Conservation (phyloP, 2,113 vertebrate genomes). For the Elephantulus edwardii region DNA sequence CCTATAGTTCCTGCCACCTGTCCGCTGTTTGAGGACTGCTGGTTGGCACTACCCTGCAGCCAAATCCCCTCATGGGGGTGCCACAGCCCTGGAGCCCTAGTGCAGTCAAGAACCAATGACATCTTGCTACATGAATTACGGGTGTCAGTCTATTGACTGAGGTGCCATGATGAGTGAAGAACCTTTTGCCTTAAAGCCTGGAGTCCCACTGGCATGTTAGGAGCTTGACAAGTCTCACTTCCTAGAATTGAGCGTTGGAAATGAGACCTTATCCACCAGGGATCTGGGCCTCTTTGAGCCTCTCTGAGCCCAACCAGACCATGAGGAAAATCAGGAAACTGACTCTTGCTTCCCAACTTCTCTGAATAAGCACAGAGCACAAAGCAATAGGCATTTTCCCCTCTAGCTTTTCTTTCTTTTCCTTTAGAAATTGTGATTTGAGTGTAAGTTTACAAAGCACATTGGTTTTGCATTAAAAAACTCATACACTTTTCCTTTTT, state of each 20-base stretch:
- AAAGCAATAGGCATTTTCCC: background rate
- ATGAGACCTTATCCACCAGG: background rate
- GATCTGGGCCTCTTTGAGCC: background rate
- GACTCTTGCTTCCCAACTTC: background rate
- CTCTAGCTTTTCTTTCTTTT: too few relatives aligned
- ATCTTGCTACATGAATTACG: background rate
- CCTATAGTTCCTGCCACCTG: background rate
- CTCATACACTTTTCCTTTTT: too few relatives aligned
- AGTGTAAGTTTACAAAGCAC: too few relatives aligned
- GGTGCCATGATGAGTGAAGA: background rate
- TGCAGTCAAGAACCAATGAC: background rate
- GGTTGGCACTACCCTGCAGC: background rate
- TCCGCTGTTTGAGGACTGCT: background rate
- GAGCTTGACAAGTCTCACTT: background rate
- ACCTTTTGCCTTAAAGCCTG: background rate
- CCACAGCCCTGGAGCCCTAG: background rate
- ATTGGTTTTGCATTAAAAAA: too few relatives aligned
- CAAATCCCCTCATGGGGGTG: background rate
- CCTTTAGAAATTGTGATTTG: too few relatives aligned
- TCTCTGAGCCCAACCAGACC: background rate
- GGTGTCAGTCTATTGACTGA: background rate
- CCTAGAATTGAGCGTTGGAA: background rate
- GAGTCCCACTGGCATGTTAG: background rate
- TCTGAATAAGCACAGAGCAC: background rate
- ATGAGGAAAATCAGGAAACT: background rate